These are phyloP conservation scores for Riparia riparia DNA, from an alignment of 2,113 vertebrate genomes.

Conservation along the genomic window DNA sequence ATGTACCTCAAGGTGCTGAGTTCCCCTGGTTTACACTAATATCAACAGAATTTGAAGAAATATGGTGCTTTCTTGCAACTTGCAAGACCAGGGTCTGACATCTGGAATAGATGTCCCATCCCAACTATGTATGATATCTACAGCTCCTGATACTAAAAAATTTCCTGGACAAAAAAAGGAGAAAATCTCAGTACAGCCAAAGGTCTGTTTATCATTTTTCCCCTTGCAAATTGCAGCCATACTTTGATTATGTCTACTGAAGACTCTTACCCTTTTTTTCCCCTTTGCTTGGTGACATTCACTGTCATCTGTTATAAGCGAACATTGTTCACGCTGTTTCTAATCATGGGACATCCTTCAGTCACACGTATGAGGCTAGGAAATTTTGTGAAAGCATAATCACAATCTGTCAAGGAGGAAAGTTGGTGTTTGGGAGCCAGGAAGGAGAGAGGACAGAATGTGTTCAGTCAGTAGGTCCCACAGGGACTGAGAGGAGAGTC, in stretches of 20 bases:
- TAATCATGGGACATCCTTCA: neutral
- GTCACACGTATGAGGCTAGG: neutral
- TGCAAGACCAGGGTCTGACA: neutral
- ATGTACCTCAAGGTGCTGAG: neutral
- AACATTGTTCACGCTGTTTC: neutral
- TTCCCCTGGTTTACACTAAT: neutral
- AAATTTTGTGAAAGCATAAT: neutral
- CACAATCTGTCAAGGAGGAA: neutral
- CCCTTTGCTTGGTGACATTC: neutral
- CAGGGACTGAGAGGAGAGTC: neutral
- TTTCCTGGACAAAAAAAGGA: neutral
- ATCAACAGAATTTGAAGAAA: neutral
- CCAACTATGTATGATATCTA: neutral
- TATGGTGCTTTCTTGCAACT: neutral
- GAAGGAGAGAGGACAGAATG: neutral
- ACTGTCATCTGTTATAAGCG: neutral
- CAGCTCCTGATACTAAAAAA: neutral
- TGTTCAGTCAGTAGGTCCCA: neutral
- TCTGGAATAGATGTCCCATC: neutral
- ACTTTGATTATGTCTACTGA: neutral
- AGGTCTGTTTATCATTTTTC: constrained; percentile 9
- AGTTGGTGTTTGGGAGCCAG: neutral
- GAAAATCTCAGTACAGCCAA: neutral
- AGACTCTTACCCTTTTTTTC: neutral
- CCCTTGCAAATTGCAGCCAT: neutral